Base-by-base conservation (phyloP, 2,797 vertebrate species). In the Meriones psammophilus region DNA sequence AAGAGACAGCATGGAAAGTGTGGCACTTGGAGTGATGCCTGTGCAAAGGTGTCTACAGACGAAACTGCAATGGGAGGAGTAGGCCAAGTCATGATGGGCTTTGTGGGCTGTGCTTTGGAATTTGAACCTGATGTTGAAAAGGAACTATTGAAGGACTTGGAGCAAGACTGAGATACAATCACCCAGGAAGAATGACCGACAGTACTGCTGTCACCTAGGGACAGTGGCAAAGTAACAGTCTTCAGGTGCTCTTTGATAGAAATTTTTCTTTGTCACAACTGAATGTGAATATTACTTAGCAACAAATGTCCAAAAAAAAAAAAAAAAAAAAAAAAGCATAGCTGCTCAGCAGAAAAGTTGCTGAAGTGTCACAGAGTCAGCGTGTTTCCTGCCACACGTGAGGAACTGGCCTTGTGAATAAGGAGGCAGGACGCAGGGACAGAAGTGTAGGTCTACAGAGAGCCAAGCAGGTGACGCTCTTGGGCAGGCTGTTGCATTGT, bases 171-270 rank as follows among this genome's bases (percentile, higher is more conserved):
- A 12, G 5, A 50, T 33, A 8, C 14, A 20, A 50, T 64, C 80
- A 88, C 39, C 60, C 18, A 60, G 39, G 50, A 93, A 90, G 94
- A 90, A 77, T 81, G 39, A 42, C 74, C 64, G 74, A 80, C 74
- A 85, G 9, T 22, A 68, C n/a, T 9, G 20, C 73, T 84, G 13
- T 92, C 42, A 94, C 56, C 56, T 68, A 24, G 42, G 58, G 0
- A 89, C 13, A 13, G 26, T 39, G 71, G 26, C 22, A 76, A 28
- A 46, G 10, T 7, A 42, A 50, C 1, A 62, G 42, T 54, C 39
- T 36, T 58, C 62, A 58, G 60, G 36, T 20, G 13, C 76, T 78
- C 60, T 22, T 36, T 39, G 15, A 42, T 42, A 77, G 89, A 71
- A 8, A n/a, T n/a, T 88, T 89, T 94, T 87, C 33, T 39, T 17